A percentile compares a stretch with the other conserved stretches of the same genome.
Evolutionary conservation across 2,888 invertebrate genomes (phyloP).

Genomic region (Erebia ligea): DNA sequence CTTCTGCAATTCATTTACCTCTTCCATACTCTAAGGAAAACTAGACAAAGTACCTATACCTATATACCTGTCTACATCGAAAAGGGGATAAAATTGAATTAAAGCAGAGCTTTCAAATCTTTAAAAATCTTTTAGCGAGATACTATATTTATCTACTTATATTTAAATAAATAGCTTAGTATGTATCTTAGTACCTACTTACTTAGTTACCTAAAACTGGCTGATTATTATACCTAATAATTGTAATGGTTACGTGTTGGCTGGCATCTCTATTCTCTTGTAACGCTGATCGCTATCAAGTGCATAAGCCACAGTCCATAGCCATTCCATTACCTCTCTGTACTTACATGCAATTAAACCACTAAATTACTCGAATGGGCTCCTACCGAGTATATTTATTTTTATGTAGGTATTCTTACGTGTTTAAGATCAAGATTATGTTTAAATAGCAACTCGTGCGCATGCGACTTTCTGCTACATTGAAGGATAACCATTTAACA

Average conservation of each 20-base stretch:
- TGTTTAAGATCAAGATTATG: constrained; percentile 1
- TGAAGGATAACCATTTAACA: neutral
- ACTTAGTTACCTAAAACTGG: no score
- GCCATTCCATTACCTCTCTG: constrained; percentile 3
- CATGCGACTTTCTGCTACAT: neutral
- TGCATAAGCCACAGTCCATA: neutral
- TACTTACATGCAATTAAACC: constrained; percentile 17
- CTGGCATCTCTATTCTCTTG: neutral
- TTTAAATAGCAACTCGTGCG: neutral
- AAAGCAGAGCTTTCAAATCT: no score
- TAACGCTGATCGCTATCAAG: constrained; percentile 7
- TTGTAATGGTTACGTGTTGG: neutral
- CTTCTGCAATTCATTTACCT: no score
- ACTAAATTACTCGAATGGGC: constrained; percentile 1
- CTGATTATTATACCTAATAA: no score
- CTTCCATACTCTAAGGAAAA: no score
- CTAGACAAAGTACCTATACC: no score
- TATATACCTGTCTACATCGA: no score
- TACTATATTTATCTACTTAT: no score
- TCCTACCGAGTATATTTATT: neutral
- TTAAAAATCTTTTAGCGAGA: no score
- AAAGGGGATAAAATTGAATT: no score
- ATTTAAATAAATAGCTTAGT: no score
- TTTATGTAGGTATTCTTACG: neutral
- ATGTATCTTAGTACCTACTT: no score